Conservation (phyloP, 1,140 invertebrate genomes). For the Chironomus striatipennis region DNA sequence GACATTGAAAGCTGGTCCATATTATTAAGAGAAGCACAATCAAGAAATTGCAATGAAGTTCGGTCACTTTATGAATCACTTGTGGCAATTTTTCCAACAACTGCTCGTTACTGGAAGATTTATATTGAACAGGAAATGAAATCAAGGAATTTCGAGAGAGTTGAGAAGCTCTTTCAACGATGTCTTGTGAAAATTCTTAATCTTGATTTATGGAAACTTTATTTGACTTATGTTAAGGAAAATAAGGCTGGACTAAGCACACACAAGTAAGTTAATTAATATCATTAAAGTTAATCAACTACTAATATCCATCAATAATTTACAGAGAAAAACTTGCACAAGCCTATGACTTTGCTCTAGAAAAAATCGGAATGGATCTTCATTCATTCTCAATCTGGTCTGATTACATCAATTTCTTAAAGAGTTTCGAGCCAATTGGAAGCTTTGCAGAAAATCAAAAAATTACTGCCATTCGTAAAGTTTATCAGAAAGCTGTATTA, state of each 20-base stretch:
- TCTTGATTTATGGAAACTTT: constrained; percentile 97
- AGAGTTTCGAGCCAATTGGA: constrained; percentile 92
- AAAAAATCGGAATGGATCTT: constrained; percentile 98
- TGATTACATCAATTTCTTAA: constrained; percentile 97
- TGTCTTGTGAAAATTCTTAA: constrained; percentile 97
- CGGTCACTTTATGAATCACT: constrained; percentile 88
- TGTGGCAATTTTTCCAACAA: constrained; percentile 87
- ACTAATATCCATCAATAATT: neutral
- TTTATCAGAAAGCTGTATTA: constrained; percentile 90
- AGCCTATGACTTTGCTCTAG: constrained; percentile 97
- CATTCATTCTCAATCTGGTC: constrained; percentile 94
- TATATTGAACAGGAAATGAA: constrained; percentile 99
- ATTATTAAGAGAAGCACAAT: constrained; percentile 84
- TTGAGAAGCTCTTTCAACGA: constrained; percentile 97
- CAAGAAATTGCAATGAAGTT: constrained; percentile 82
- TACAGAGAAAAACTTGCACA: constrained; percentile 98
- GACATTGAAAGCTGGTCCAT: constrained; percentile 97
- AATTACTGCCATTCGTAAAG: constrained; percentile 94
- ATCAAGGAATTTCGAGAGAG: constrained; percentile 89
- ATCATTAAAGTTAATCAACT: neutral
- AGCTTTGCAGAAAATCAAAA: constrained; percentile 99
- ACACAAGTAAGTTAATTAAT: constrained; percentile 70
- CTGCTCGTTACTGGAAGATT: constrained; percentile 97
- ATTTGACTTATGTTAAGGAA: constrained; percentile 96
- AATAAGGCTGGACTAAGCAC: constrained; percentile 88